These are phyloP conservation scores for Nycticorax nycticorax DNA, from an alignment of 2,113 vertebrate genomes.

Conservation along the genomic window DNA sequence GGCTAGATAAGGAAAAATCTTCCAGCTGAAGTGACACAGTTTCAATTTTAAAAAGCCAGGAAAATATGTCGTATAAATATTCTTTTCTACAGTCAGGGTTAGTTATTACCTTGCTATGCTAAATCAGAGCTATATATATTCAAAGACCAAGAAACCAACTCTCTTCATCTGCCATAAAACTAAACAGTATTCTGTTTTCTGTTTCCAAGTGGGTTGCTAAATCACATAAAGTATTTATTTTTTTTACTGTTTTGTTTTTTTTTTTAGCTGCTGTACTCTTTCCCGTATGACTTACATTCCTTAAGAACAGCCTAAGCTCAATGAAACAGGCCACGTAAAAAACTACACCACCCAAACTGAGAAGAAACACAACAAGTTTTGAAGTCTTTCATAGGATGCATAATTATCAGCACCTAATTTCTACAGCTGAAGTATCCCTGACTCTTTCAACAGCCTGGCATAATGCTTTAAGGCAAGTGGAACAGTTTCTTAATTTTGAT, in stretches of 20 bases:
- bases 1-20: not conserved
- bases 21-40: not conserved
- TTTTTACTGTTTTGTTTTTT: not conserved
- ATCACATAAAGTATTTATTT: not conserved
- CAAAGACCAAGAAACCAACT: not conserved
- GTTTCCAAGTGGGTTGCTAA: not conserved
- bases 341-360: not conserved
- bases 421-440: not conserved
- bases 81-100: not conserved
- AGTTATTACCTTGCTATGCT: not conserved
- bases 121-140: not conserved
- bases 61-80: not conserved
- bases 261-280: not conserved
- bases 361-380: not conserved
- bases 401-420: not conserved
- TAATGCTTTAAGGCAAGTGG: conserved; percentile 3
- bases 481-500: conserved; percentile 19
- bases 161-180: not conserved
- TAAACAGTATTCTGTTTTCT: not conserved
- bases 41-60: not conserved
- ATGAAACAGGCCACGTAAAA: not conserved
- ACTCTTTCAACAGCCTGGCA: not conserved
- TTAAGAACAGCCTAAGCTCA: not conserved
- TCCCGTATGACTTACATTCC: not conserved
- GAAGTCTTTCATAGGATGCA: not conserved